phyloP scores from a whole-genome alignment of 2,888 invertebrate genomes.

The Stratiomys singularior region DNA sequence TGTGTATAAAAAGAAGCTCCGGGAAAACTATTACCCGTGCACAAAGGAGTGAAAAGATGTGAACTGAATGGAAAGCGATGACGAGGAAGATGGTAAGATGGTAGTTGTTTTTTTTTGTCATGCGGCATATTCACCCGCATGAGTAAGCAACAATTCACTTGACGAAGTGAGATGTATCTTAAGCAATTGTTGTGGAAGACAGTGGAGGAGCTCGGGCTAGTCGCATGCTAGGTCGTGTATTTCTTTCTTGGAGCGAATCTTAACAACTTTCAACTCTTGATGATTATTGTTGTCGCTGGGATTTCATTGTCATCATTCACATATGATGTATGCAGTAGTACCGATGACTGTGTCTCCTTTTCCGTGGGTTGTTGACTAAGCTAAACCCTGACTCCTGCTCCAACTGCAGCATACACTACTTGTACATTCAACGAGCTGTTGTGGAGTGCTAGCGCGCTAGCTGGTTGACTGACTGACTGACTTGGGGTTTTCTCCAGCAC shows the following conservation, averaged over 20 bases:
- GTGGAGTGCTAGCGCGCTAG: neutral
- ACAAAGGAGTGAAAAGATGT: neutral
- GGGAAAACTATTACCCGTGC: conserved; percentile 20
- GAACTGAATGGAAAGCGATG: conserved; percentile 11
- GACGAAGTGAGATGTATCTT: conserved; percentile 2
- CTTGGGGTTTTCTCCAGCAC: conserved; percentile 35
- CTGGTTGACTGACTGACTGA: conserved; percentile 8
- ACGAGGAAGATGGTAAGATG: too few relatives aligned
- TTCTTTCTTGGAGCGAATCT: neutral
- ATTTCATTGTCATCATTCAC: conserved; percentile 12
- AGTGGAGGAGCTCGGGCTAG: neutral
- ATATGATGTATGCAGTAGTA: neutral
- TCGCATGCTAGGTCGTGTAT: neutral
- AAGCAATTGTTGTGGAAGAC: conserved; percentile 21
- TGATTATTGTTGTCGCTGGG: conserved; percentile 24
- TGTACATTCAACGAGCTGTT: neutral
- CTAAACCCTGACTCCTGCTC: too few relatives aligned
- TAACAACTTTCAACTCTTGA: conserved; percentile 28
- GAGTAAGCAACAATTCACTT: conserved; percentile 45
- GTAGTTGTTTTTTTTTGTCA: neutral
- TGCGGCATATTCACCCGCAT: conserved; percentile 38
- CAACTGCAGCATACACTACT: neutral
- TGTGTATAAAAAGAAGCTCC: neutral
- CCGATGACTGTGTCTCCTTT: too few relatives aligned
- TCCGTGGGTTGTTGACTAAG: too few relatives aligned